A percentile compares a stretch with the other conserved stretches of the same genome.
These are phyloP conservation scores for Lindbergichthys nudifrons DNA, from an alignment of 2,797 vertebrate genomes.

Conservation along the genomic window DNA sequence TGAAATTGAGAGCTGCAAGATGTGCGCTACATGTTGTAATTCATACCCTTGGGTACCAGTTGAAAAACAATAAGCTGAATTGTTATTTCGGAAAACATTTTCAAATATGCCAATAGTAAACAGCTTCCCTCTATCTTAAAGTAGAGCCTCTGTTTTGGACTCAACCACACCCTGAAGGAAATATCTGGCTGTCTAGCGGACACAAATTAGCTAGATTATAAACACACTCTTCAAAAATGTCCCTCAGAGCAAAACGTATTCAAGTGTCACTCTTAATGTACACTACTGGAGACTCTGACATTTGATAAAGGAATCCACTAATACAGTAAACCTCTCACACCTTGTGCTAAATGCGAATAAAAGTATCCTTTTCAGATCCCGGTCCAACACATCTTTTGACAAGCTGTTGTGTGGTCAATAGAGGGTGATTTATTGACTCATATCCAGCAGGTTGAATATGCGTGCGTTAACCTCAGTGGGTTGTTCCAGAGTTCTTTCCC, in stretches of 20 bases:
- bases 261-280: too few relatives aligned
- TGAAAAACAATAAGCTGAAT: too few relatives aligned
- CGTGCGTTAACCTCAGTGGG: slow-evolving; percentile 57
- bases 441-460: slow-evolving; percentile 45
- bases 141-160: neutral
- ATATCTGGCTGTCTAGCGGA: neutral
- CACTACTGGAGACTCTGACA: neutral
- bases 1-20: too few relatives aligned
- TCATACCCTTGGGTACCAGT: too few relatives aligned
- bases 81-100: too few relatives aligned
- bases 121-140: too few relatives aligned
- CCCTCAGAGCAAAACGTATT: too few relatives aligned
- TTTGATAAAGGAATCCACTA: slow-evolving; percentile 1
- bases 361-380: neutral
- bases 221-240: neutral
- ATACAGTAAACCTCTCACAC: neutral
- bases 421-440: slow-evolving; percentile 37
- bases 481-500: slow-evolving; percentile 47
- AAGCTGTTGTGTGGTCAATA: slow-evolving; percentile 41
- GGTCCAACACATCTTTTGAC: slow-evolving; percentile 19
- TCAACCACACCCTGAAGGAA: neutral
- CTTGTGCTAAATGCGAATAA: neutral
- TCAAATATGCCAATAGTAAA: too few relatives aligned
- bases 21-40: too few relatives aligned
- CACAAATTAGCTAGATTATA: neutral